Base-by-base conservation (phyloP, 2,113 vertebrate species). In the Indri indri region DNA sequence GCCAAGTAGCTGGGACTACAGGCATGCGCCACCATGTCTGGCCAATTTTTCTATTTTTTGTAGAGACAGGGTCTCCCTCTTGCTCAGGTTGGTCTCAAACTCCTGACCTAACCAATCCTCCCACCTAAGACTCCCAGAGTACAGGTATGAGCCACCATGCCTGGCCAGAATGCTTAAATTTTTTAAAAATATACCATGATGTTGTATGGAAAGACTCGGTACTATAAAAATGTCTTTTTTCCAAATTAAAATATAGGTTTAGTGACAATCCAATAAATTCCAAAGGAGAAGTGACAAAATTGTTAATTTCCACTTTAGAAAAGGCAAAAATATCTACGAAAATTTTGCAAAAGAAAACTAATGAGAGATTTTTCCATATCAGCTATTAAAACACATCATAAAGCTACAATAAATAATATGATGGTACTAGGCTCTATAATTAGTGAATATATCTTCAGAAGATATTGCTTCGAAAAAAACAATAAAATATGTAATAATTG, bases 201-300 rank as follows among this genome's bases (percentile, higher is more conserved):
- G 23, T 17, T 84, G 45, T 17, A 90, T 47, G 5, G 3, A 76
- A 95, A 76, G 32, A 76, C 10, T 89, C 23, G 82, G 12, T 59
- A 59, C 8, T 63, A 40, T 52, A 86, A 76, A 93, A 96, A 89
- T 61, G n/a, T 87, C 2, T n/a, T 92, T 89, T 91, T 76, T 45
- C 25, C 70, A 95, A 90, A 94, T 93, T 94, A 90, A 90, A 94
- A 91, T n/a, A 57, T 4, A 90, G 23, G 32, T 37, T 90, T 73
- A 87, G 14, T 63, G 25, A 59, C 10, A 73, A 30, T 61, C 25
- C 47, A 96, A 83, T 83, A 73, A 71, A 92, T 71, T 45, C 34
- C 17, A 87, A 93, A 88, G 54, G 47, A 13, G 68, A 4, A 92
- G 5, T 83, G 34, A 83, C 16, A 52, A 82, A 94, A 77, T 92